Conservation (phyloP, 2,797 vertebrate genomes). For the Gallinago stenura region DNA sequence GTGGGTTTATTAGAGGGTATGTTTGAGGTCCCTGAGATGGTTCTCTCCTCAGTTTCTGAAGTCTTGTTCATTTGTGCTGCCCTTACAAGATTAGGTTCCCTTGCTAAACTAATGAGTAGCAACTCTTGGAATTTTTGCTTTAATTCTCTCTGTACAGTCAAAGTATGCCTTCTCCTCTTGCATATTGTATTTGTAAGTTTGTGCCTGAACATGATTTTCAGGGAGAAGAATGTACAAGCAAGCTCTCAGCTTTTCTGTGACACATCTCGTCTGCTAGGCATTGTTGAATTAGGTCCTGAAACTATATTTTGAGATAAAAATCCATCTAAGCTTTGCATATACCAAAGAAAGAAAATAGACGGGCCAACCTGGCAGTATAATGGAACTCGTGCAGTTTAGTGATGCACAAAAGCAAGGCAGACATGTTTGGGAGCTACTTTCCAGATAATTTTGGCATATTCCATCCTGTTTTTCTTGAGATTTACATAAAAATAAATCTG, state of each 20-base stretch:
- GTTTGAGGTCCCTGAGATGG: background rate
- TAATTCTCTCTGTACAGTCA: background rate
- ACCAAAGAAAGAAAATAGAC: background rate
- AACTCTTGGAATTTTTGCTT: background rate
- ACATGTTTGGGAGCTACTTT: background rate
- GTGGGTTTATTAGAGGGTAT: background rate
- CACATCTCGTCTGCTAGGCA: background rate
- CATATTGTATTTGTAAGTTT: background rate
- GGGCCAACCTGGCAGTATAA: background rate
- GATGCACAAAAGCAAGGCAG: background rate
- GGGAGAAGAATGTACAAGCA: fast-evolving
- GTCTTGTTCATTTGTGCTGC: fast-evolving
- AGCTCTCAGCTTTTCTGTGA: background rate
- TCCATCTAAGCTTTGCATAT: background rate
- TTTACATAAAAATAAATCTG: background rate
- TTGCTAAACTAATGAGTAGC: background rate
- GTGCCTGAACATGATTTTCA: background rate
- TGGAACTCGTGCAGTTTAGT: background rate
- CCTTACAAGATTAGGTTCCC: background rate
- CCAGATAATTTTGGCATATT: background rate
- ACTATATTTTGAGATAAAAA: background rate
- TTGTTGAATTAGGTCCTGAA: background rate
- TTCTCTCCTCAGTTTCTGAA: background rate
- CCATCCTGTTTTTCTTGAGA: background rate
- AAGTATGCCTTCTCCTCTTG: background rate